Evolutionary conservation across 2,888 invertebrate species (phyloP), one percentile per base, ranked within the genome.

Genomic region (Caenorhabditis panamensis): DNA sequence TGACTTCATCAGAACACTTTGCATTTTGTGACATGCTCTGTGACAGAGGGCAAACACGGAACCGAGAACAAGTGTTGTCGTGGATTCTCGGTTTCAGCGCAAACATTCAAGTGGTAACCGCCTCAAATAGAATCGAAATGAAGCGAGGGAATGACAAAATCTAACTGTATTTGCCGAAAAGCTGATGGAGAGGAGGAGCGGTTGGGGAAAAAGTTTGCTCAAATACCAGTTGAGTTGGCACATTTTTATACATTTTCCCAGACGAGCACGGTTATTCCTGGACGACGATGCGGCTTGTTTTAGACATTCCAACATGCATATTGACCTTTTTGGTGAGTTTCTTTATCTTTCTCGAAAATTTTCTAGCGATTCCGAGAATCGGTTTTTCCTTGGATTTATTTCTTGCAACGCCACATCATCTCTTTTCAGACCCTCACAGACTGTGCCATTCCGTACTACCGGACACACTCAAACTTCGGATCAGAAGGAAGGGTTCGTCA

Each of bases 221-320:
- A 78, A 78, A 78, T 78, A 78, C 78, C 71, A 78, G 78, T 78
- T 64, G 58, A 77, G 31, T 76, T 66, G 76, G 68, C 76, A 76
- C 67, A 66, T 28, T 71, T 71, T 62, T 26, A 36, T 24, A 56
- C n/a, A n/a, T n/a, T n/a, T 54, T 58, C 11, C 26, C 41, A 26
- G 18, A 20, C 47, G 56, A 26, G 13, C 9, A 16, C 31, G 59
- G 73, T 73, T 73, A 73, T 73, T 73, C 64, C 59, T 37, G 73
- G 49, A n/a, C 73, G 53, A 26, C 56, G 41, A 73, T 73, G 73
- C 73, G 63, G 37, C 66, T 75, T 61, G 49, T 58, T 64, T 58
- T 64, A 62, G 72, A 54, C 58, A 62, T 73, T 18, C 9, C 44
- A 11, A 56, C 44, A 20, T 63, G 28, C 59, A 8, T 66, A 20